phyloP scores from a whole-genome alignment of 2,888 invertebrate genomes.

The Beris chalybata region DNA sequence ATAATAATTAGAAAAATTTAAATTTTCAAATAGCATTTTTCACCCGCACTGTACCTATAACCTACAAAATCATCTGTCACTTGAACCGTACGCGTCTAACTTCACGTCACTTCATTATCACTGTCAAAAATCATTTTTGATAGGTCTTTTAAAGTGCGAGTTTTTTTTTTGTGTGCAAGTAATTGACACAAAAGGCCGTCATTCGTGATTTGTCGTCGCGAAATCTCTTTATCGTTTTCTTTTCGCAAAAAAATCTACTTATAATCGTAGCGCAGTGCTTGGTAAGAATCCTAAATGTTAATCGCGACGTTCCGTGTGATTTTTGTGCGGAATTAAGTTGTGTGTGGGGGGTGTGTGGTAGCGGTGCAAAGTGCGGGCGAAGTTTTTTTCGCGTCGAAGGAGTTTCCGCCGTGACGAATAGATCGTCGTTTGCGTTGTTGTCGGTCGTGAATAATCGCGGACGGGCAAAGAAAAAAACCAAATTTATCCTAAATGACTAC shows the following conservation, averaged over 20 bases:
- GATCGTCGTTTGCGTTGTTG: background rate
- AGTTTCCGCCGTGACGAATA: background rate
- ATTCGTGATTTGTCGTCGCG: constrained; percentile 13
- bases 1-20: too few species aligned
- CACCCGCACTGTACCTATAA: background rate
- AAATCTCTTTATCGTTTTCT: background rate
- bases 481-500: constrained; percentile 58
- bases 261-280: background rate
- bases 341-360: background rate
- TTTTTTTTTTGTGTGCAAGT: constrained; percentile 19
- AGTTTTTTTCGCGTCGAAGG: constrained; percentile 13
- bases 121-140: background rate
- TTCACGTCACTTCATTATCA: background rate
- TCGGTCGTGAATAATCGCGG: constrained; percentile 20
- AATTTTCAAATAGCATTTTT: too few species aligned
- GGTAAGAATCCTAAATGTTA: constrained; percentile 2
- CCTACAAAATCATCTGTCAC: background rate
- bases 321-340: constrained; percentile 19
- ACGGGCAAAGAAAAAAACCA: constrained; percentile 15
- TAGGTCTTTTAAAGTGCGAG: background rate
- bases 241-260: background rate
- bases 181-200: constrained; percentile 15
- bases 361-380: constrained; percentile 12
- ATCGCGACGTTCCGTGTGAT: background rate
- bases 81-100: background rate